Evolutionary conservation across 2,113 vertebrate genomes (phyloP), one percentile per base, ranked within the genome.

Genomic region (Tursiops truncatus): DNA sequence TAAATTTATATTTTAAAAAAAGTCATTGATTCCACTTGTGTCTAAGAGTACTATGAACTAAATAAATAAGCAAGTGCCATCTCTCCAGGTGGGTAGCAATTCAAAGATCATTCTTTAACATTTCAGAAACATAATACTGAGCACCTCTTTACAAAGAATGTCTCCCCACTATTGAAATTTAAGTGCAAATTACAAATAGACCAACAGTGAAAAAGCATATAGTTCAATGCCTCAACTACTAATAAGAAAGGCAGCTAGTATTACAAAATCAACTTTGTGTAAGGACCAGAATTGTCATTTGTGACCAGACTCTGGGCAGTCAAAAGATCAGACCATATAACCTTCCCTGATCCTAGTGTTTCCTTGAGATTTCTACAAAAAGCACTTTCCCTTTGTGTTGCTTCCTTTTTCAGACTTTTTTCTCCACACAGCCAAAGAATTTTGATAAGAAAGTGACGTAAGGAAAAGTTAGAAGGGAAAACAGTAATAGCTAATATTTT

Each of bases 101-200:
- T 91, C 71, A 53, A 76, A 87, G 82, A 86, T 25, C 41, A 71
- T 92, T 93, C 31, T 84, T 92, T 56, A 93, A 79, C 36, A 74
- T 92, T 94, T 82, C 89, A 80, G 65, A 70, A 96, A 76, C 53
- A 74, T 25, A 81, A 89, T 73, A 6, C 8, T 93, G 53, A 94
- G 36, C 11, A 73, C 5, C 14, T 89, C 56, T 93, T 96, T 86
- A 88, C 14, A 50, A 94, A 92, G 23, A 89, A 96, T 93, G 4
- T 62, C 23, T 58, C 36, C 15, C 23, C 21, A 67, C 31, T 89
- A 91, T 65, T 84, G 77, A 97, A 95, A 92, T 70, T 44, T 91
- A 92, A 95, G 26, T 80, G 11, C 33, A 93, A 90, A 91, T 74
- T 91, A 79, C 41, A 89, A 94, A 79, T 82, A 92, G 79, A 76